Evolutionary conservation across 2,797 vertebrate species (phyloP).

Genomic region (Eulemur rubriventer): DNA sequence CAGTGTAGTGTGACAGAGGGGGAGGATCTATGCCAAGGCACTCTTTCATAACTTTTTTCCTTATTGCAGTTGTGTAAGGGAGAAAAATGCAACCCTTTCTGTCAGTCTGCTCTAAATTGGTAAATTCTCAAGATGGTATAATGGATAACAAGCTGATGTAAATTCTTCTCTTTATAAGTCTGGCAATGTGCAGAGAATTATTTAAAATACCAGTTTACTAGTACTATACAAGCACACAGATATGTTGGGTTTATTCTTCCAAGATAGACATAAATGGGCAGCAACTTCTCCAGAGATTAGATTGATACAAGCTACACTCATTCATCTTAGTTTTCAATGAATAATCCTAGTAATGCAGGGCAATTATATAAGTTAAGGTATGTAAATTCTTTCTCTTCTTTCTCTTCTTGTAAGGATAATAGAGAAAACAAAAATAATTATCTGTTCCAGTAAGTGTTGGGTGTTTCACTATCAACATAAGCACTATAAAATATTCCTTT

Average conservation of each 20-base stretch:
- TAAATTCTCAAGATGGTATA: background rate
- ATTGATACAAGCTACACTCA: background rate
- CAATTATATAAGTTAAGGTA: background rate
- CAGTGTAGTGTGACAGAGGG: background rate
- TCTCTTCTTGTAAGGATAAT: background rate
- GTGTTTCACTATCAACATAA: background rate
- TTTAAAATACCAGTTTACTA: background rate
- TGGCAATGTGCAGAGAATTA: background rate
- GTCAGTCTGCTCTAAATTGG: background rate
- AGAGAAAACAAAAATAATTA: background rate
- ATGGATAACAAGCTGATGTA: background rate
- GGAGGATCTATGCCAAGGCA: background rate
- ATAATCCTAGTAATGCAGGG: background rate
- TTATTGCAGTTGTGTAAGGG: background rate
- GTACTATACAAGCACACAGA: background rate
- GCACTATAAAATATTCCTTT: background rate
- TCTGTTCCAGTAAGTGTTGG: background rate
- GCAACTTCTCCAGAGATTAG: background rate
- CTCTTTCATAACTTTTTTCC: background rate
- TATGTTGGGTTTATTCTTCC: background rate
- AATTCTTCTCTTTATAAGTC: background rate
- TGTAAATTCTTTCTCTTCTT: background rate
- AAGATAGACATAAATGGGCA: background rate
- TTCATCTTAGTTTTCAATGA: background rate
- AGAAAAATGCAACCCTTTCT: background rate